Base-by-base conservation (phyloP, 2,888 invertebrate genomes). In the Euzetes globulus region DNA sequence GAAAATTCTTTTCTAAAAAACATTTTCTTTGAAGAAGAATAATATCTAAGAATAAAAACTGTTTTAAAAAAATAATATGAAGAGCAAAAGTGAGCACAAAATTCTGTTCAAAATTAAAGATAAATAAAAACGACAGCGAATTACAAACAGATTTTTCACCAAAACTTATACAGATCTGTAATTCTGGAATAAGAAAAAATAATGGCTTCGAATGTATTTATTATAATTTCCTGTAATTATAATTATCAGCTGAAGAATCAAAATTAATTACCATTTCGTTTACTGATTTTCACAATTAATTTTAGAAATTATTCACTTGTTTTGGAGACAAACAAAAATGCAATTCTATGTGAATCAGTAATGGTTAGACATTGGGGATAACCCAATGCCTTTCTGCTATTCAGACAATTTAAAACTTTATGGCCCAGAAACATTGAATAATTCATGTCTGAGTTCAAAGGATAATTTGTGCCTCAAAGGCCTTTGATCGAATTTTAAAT, bases 221-320 rank as follows among this genome's bases (percentile, higher is more conserved):
- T 60, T 60, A 37, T 11, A 15, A 37, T 65, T 65, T 65, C 37
- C 15, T 65, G 63, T 37, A 33, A 65, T 65, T 65, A 65, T 9
- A 19, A 17, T 33, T 65, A 65, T 37, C 37, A 19, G 6, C 19
- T 19, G 1, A 22, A 37, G 33, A 37, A 37, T 37, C 33, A 65
- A 65, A 65, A 65, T 65, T 65, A 65, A 65, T 65, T 65, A 65
- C 33, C 37, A 5, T 11, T 19, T 65, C 37, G 33, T 65, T 65
- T 65, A 37, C 60, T 33, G 60, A 13, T 65, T 65, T 33, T 65
- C 33, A 15, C 15, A 19, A 29, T 29, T 60, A 37, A n/a, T 65
- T n/a, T 65, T 19, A 15, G 15, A 58, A 58, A 27, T 22, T 58
- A 29, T 58, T 55, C 5, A 55, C 13, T 22, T 22, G 5, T 55